Base-by-base conservation (phyloP, 1,140 invertebrate genomes). In the Penaeus indicus region DNA sequence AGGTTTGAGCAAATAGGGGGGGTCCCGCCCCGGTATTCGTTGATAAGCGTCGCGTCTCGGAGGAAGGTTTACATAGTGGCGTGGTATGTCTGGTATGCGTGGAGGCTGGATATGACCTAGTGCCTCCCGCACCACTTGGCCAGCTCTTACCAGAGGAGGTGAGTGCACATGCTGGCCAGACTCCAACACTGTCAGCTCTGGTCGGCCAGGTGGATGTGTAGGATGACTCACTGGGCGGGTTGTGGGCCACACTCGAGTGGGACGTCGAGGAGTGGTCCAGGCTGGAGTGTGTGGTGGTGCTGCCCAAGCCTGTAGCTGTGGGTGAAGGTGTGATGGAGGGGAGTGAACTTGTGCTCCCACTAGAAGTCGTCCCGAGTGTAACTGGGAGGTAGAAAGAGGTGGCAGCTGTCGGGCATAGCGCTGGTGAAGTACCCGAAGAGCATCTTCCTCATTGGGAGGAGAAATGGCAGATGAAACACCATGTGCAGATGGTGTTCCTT, bases 131-230 rank as follows among this genome's bases (percentile, higher is more conserved):
- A 89, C 77, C 62, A 85, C 83, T 63, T 18, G 77, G 38, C 79
- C 62, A 62, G 72, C 42, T 32, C 80, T 81, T 72, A 64, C 89
- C 69, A 80, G 47, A 54, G 83, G 89, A 79, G 89, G 89, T 75
- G 88, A 85, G 81, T 90, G 91, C 38, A 90, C 85, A 86, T 90
- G 90, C 89, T 91, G 90, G 32, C 90, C 90, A 82, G 90, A 91
- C 61, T 91, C 90, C 62, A 90, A 84, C 27, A 91, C 86, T 79
- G 89, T 89, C 63, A 88, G 27, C 83, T 85, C 90, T 63, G 90
- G 86, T 83, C 86, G 82, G 64, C 85, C 85, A 79, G 79, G n/a
- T 62, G 64, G 75, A 63, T 84, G 87, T 16, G 87, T 63, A 77
- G 87, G 67, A 78, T 88, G 87, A 62, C 87, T 78, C 69, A 88